Evolutionary conservation across 2,888 invertebrate species (phyloP), one percentile per base, ranked within the genome.

Genomic region (Crioceris asparagi): DNA sequence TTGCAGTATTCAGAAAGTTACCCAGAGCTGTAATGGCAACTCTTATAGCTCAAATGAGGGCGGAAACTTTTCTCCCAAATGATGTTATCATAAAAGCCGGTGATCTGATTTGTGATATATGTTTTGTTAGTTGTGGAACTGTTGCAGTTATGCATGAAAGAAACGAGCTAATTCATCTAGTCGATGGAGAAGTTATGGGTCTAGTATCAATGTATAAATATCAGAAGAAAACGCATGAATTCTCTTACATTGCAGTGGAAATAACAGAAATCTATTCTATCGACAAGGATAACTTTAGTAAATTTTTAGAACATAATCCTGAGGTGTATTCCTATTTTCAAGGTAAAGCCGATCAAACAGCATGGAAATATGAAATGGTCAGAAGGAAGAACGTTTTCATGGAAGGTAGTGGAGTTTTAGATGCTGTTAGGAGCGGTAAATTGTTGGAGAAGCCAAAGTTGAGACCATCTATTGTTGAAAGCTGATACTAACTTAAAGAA

Each of bases 71-170:
- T 23, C 11, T 41, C 11, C 41, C 41, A 10, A 35, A 44, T 17
- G 43, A 46, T 26, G 8, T 26, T n/a, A 17, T 46, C n/a, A 14
- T 29, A 1, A 32, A 27, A 14, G 36, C 21, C 4, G 27, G 39
- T 1, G 43, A 43, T 21, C n/a, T 17, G 6, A 12, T 38, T 1
- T 39, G 43, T 7, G 2, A 29, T 8, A 23, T 43, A 17, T 36
- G 29, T 27, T 39, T 45, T 29, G 36, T 45, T 12, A 39, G 34
- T 16, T 32, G 18, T 21, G 45, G 45, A 2, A 43, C 41, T 3
- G 27, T 43, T 5, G 45, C 43, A n/a, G 33, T 39, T 11, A 32
- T 29, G 15, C 11, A 15, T 11, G 41, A 32, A 10, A 11, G 10
- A 3, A 17, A 19, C 17, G 45, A 46, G 35, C 11, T 46, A 12